A percentile compares a stretch with the other conserved stretches of the same genome.
Evolutionary conservation across 1,140 invertebrate species (phyloP).

Genomic region (Drosophila triauraria): DNA sequence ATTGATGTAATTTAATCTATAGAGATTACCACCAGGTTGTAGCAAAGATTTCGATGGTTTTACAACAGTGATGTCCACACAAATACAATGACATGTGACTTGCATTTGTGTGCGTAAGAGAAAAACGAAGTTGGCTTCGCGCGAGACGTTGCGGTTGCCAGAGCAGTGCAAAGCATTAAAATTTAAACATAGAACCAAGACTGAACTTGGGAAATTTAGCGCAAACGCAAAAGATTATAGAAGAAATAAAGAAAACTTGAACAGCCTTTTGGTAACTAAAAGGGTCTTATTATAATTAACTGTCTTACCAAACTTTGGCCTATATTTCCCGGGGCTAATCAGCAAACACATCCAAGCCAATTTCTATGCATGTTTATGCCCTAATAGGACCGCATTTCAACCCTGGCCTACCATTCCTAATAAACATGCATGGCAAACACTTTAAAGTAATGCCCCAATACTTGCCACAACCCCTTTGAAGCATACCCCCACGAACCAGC

Average conservation of each 20-base stretch:
- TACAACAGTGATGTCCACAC: background rate
- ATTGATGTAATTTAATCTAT: no score
- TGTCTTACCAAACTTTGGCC: background rate
- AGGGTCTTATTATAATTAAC: background rate
- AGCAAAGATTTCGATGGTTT: no score
- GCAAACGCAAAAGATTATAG: no score
- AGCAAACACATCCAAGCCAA: background rate
- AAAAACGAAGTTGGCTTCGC: no score
- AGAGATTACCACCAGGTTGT: no score
- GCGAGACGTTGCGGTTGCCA: no score
- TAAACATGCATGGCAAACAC: constrained; percentile 41
- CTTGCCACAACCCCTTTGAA: constrained; percentile 19
- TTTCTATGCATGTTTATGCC: background rate
- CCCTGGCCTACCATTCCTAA: background rate
- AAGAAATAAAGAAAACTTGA: background rate
- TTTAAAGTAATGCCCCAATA: constrained; percentile 39
- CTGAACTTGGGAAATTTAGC: background rate
- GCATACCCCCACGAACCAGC: background rate
- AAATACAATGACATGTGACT: no score
- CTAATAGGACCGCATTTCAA: background rate
- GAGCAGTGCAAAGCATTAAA: no score
- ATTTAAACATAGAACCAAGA: background rate
- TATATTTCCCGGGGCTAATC: background rate
- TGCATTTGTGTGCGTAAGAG: no score
- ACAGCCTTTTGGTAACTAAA: background rate